Conservation (phyloP, 2,797 vertebrate species). For the Luscinia luscinia region DNA sequence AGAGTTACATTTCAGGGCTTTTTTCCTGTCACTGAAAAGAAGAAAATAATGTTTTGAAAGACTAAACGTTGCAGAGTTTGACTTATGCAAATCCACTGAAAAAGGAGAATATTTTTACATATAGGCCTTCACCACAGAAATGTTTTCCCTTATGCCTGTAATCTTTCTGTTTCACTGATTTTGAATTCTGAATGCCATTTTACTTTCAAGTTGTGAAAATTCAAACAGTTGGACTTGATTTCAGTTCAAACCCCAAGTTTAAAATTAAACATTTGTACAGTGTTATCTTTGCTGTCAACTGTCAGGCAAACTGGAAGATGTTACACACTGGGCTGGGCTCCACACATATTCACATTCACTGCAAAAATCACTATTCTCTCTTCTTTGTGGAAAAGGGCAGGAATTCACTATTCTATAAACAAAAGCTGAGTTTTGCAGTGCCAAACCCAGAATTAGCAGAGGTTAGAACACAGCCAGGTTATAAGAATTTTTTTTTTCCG, state of each 20-base stretch:
- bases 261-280: not conserved
- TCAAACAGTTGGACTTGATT: accelerated
- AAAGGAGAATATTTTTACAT: not conserved
- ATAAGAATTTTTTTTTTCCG: not conserved
- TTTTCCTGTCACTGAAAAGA: not conserved
- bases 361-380: not conserved
- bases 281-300: not conserved
- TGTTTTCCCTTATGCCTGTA: not conserved
- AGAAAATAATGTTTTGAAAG: not conserved
- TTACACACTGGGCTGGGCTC: not conserved
- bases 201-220: not conserved
- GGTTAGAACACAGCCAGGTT: not conserved
- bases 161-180: not conserved
- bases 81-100: not conserved
- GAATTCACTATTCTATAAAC: not conserved
- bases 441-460: not conserved
- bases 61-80: not conserved
- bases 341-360: not conserved
- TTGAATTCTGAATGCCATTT: not conserved
- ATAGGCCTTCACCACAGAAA: not conserved
- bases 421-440: not conserved
- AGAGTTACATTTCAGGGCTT: not conserved
- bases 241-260: not conserved
- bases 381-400: not conserved
- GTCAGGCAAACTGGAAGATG: not conserved